Evolutionary conservation across 1,140 invertebrate genomes (phyloP).

Genomic region (Neodiprion virginianus): DNA sequence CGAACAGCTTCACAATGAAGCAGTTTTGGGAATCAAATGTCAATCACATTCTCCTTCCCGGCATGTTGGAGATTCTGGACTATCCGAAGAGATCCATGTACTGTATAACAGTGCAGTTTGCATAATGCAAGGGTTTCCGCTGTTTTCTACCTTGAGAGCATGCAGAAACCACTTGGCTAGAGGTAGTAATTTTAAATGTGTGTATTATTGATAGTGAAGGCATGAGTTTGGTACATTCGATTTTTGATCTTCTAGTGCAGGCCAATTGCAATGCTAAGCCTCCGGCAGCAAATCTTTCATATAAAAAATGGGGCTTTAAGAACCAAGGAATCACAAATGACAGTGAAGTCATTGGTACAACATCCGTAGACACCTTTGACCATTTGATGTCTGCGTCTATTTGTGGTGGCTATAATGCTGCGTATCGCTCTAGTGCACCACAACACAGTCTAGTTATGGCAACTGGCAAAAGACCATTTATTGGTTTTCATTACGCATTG

Average conservation of each 20-base stretch:
- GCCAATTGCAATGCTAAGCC: conserved; percentile 72
- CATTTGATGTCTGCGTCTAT: conserved; percentile 84
- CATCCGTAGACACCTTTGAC: conserved; percentile 83
- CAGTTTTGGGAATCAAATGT: conserved; percentile 82
- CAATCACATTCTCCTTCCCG: conserved; percentile 74
- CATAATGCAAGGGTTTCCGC: conserved; percentile 81
- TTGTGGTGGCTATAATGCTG: conserved; percentile 77
- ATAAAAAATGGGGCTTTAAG: conserved; percentile 86
- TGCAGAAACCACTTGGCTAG: conserved; percentile 83
- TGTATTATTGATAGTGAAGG: conserved; percentile 24
- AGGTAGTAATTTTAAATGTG: conserved; percentile 62
- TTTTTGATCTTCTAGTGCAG: conserved; percentile 66
- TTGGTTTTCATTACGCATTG: conserved; percentile 88
- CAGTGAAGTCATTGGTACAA: conserved; percentile 78
- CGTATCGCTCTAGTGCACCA: conserved; percentile 76
- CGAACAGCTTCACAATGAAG: conserved; percentile 85
- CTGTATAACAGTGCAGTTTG: conserved; percentile 80
- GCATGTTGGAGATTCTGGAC: conserved; percentile 64
- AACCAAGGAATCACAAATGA: conserved; percentile 81
- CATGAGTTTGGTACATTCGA: conserved; percentile 22
- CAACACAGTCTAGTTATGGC: conserved; percentile 80
- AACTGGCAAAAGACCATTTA: conserved; percentile 82
- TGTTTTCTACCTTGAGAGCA: conserved; percentile 82
- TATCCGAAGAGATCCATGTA: conserved; percentile 84
- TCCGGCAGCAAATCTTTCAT: conserved; percentile 66